These are phyloP conservation scores for Epirrita christyi DNA, from an alignment of 2,888 invertebrate genomes.

Conservation along the genomic window DNA sequence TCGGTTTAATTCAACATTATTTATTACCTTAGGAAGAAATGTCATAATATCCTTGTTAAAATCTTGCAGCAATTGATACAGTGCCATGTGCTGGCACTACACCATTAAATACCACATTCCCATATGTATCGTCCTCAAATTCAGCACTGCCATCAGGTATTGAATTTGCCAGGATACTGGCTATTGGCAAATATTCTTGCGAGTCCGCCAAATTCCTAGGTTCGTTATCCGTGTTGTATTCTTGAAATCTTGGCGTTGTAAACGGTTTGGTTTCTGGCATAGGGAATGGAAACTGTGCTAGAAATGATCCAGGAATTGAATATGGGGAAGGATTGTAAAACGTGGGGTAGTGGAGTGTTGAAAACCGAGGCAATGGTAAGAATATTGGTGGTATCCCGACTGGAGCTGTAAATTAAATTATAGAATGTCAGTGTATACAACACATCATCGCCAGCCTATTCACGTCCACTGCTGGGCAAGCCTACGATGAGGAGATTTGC, in stretches of 20 bases:
- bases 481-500: no score
- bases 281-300: not conserved
- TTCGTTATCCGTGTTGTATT: not conserved
- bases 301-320: not conserved
- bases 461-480: no score
- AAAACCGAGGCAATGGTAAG: not conserved
- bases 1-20: no score
- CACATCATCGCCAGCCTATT: no score
- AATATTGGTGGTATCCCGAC: constrained; percentile 1
- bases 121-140: not conserved
- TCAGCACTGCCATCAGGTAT: not conserved
- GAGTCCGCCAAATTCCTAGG: not conserved
- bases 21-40: no score
- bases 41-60: constrained; percentile 15
- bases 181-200: constrained; percentile 1
- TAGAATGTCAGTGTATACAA: not conserved
- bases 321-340: not conserved
- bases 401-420: constrained; percentile 8
- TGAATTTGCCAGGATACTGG: not conserved
- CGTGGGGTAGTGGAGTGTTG: not conserved
- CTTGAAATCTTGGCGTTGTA: not conserved
- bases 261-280: constrained; percentile 5
- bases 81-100: constrained; percentile 31
- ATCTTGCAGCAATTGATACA: constrained; percentile 32
- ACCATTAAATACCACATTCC: constrained; percentile 13